Conservation (phyloP, 2,888 invertebrate genomes). For the Caenorhabditis imperialis region DNA sequence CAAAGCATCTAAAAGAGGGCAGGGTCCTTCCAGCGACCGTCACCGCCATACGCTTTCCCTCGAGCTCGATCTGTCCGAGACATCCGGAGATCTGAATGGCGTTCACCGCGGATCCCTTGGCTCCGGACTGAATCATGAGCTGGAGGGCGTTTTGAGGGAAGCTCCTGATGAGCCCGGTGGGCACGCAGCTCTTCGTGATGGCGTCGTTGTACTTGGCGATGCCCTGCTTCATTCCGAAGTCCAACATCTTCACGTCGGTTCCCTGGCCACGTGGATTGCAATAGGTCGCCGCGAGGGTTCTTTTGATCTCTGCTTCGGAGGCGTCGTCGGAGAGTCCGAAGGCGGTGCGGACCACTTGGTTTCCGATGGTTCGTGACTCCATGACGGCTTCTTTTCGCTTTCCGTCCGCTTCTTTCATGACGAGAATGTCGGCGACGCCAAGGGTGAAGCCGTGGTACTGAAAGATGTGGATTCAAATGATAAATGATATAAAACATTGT, state of each 20-base stretch:
- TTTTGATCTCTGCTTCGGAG: slow-evolving; percentile 79
- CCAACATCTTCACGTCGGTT: slow-evolving; percentile 84
- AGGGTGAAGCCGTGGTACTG: slow-evolving; percentile 89
- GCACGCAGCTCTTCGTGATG: slow-evolving; percentile 90
- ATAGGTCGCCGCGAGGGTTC: slow-evolving; percentile 74
- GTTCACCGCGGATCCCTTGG: slow-evolving; percentile 93
- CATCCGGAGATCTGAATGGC: slow-evolving; percentile 88
- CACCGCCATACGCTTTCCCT: slow-evolving; percentile 89
- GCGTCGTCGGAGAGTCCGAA: slow-evolving; percentile 82
- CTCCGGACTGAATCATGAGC: slow-evolving; percentile 97
- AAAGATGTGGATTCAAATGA: too few relatives aligned
- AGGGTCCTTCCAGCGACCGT: slow-evolving; percentile 92
- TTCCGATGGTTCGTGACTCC: slow-evolving; percentile 72
- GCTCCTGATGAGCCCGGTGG: slow-evolving; percentile 87
- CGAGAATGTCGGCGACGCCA: slow-evolving; percentile 94
- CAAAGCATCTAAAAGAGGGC: slow-evolving; percentile 85
- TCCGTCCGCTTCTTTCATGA: slow-evolving; percentile 84
- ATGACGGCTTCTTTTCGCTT: slow-evolving; percentile 81
- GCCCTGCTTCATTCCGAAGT: slow-evolving; percentile 86
- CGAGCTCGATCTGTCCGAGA: slow-evolving; percentile 97
- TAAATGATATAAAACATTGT: too few relatives aligned
- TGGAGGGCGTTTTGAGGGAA: slow-evolving; percentile 98
- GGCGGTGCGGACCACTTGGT: slow-evolving; percentile 80
- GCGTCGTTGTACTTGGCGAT: slow-evolving; percentile 90
- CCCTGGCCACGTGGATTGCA: slow-evolving; percentile 72